Evolutionary conservation across 2,888 invertebrate species (phyloP), one percentile per base, ranked within the genome.

Genomic region (Ametastegia equiseti): DNA sequence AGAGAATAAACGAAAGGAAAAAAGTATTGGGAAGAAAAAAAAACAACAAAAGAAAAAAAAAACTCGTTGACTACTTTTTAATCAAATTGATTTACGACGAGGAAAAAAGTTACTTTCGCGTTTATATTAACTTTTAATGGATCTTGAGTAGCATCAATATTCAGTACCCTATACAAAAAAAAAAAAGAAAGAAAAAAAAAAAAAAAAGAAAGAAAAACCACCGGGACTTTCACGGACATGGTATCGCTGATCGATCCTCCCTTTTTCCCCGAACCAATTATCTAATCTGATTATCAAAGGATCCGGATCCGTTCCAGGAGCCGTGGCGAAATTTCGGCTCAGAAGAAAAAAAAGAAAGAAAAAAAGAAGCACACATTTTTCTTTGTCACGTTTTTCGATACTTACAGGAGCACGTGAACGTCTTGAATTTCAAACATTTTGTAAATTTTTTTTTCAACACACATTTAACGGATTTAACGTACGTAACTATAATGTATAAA

Each of bases 91-190:
- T 75, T 75, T 75, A 75, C 33, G 54, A 75, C 50, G 47, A 19
- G 71, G 6, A 54, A 75, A 75, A 54, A 75, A 75, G 19, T 50
- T 30, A 75, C 75, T 54, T 54, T 54, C 50, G 36, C 33, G 30
- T 36, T 75, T 50, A 36, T 54, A 54, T 75, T 50, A 75, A 75
- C 75, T 75, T 75, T 75, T 75, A 75, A 75, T 75, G 75, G 75
- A 75, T 75, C 50, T 54, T 54, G 36, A 50, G 54, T 50, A 54
- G 36, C 75, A 75, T 75, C 75, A 75, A 75, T 75, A 75, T 75
- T 75, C 75, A 75, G 75, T 71, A 47, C 54, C 9, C 54, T 19
- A 45, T n/a, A 30, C 30, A 1, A 50, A 73, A 50, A n/a, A 30
- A 50, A 47, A 42, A 13, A n/a, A 0, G 6, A n/a, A 36, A n/a